These are phyloP conservation scores for Phoebastria nigripes DNA, from an alignment of 2,797 vertebrate species.

Conservation along the genomic window DNA sequence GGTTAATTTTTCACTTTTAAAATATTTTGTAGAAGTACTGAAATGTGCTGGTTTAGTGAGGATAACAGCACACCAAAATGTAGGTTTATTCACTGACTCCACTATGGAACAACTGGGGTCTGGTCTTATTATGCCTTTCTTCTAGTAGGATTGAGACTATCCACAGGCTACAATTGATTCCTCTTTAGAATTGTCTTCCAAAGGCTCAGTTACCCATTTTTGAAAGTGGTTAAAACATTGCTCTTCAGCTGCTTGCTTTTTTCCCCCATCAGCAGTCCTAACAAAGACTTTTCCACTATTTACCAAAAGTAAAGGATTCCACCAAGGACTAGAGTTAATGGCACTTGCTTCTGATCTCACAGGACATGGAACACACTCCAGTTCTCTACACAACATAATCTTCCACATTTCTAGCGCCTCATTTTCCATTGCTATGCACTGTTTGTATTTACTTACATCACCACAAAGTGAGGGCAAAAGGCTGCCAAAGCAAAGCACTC, in stretches of 20 bases:
- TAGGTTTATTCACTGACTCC: neutral
- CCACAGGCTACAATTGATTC: fast-evolving
- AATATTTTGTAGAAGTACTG: neutral
- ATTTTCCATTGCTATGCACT: neutral
- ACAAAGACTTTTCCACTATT: neutral
- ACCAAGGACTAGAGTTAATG: neutral
- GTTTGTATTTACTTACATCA: neutral
- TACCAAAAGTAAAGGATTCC: neutral
- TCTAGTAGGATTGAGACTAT: neutral
- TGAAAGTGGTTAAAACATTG: neutral
- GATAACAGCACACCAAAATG: neutral
- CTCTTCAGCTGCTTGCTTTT: neutral
- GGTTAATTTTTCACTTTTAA: neutral
- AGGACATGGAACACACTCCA: neutral
- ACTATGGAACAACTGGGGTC: neutral
- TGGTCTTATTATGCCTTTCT: neutral
- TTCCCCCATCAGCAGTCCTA: neutral
- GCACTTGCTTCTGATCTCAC: neutral
- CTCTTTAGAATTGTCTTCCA: neutral
- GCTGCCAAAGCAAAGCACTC: neutral
- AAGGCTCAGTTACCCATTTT: neutral
- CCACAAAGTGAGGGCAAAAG: neutral
- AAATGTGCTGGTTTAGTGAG: neutral
- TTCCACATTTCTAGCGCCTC: neutral
- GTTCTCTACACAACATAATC: neutral